Evolutionary conservation across 2,888 invertebrate species (phyloP), one percentile per base, ranked within the genome.

Genomic region (Eueremaeus valkanovi): DNA sequence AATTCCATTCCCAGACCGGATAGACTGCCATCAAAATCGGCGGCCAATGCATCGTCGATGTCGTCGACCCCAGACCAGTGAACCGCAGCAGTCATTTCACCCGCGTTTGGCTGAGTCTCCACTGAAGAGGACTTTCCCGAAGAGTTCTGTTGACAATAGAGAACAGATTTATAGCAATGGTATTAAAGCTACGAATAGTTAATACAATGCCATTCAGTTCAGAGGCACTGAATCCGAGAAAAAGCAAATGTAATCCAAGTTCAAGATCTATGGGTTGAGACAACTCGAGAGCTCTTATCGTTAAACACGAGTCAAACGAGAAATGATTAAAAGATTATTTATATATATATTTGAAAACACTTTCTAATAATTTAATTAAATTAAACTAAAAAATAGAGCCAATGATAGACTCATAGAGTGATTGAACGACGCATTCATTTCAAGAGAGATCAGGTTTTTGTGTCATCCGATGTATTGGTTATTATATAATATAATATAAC

Each of bases 21-120:
- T 27, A 90, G 84, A n/a, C 89, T 88, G 61, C 89, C 89, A 83
- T 90, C 90, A 80, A 90, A 88, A 82, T 90, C 90, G 40, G 88
- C 89, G 29, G 89, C 89, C 78, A 90, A 84, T 68, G 87, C 87
- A 78, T 88, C 89, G 78, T 87, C 87, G 73, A 89, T 87, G 81
- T 89, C 89, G 81, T 89, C 89, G 76, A 88, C 88, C 51, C 78
- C 77, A n/a, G 77, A 75, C 80, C 80, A 81, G 40, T 77, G 77
- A 18, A 73, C 73, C 18, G 78, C 68, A 24, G 75, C 75, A 24
- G 77, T 61, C 78, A 78, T 78, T 3, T 58, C 29, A 24, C 27
- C 58, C n/a, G 24, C n/a, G 24, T 55, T 8, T 21, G 58, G 29
- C 1, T 27, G 58, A 58, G 16, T 29, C 29, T 58, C 58, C 3